These are phyloP conservation scores for Styela plicata DNA, from an alignment of 23 tunicate genomes.

Conservation along the genomic window DNA sequence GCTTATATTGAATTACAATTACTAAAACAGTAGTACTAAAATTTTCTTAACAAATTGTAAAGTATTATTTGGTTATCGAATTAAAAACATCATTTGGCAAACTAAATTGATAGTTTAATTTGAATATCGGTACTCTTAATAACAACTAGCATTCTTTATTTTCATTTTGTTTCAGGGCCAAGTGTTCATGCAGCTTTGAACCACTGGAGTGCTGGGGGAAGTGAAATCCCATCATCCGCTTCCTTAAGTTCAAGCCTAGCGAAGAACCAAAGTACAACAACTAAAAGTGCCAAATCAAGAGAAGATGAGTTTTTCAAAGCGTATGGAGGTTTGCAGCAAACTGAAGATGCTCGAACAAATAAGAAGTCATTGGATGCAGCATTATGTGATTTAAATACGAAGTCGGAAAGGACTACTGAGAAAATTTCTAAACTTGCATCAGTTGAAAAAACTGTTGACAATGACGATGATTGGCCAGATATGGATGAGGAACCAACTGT, in stretches of 20 bases:
- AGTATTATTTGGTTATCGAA: too few species aligned
- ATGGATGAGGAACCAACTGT: conserved; percentile 37
- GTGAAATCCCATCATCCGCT: conserved; percentile 5
- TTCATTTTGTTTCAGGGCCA: conserved; percentile 64
- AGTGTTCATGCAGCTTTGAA: conserved; percentile 63
- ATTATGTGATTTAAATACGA: neutral
- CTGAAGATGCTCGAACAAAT: neutral
- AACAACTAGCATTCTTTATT: too few species aligned
- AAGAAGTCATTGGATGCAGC: neutral
- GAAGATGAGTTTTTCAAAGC: conserved; percentile 69
- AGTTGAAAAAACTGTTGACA: neutral
- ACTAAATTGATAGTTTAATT: too few species aligned
- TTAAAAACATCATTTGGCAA: too few species aligned
- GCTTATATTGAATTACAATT: too few species aligned
- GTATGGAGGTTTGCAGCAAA: conserved; percentile 8
- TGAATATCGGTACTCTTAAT: too few species aligned
- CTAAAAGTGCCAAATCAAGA: conserved; percentile 20
- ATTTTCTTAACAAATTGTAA: too few species aligned
- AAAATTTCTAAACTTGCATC: conserved; percentile 1
- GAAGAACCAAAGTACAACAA: neutral
- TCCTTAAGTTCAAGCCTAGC: conserved; percentile 9
- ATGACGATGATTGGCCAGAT: conserved; percentile 66
- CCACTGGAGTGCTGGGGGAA: conserved; percentile 34
- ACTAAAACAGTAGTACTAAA: too few species aligned
- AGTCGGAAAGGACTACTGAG: neutral